A percentile compares a stretch with the other conserved stretches of the same genome.
phyloP scores from a whole-genome alignment of 37 sponge, comb jelly and placozoan species.

The Theonella swinhoei region DNA sequence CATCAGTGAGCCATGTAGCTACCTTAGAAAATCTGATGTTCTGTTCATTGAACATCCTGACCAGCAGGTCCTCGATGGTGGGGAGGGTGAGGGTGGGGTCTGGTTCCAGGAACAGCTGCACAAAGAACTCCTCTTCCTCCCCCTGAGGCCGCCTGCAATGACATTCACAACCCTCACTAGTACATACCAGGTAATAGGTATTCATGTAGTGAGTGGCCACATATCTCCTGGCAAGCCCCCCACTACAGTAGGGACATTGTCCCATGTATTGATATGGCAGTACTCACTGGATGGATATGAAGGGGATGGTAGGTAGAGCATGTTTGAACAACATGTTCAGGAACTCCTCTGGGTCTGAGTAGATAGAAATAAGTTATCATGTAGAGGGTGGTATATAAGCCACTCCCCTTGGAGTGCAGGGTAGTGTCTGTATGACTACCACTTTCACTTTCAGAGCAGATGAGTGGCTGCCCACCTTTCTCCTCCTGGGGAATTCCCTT shows the following conservation, averaged over 20 bases:
- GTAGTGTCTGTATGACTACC: too few relatives aligned
- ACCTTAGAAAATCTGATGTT: constrained; percentile 63
- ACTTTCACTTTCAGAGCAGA: too few relatives aligned
- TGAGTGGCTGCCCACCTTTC: too few relatives aligned
- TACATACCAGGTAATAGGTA: too few relatives aligned
- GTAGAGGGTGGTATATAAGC: neutral
- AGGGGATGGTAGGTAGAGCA: constrained; percentile 2
- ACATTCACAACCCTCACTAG: neutral
- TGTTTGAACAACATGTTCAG: constrained; percentile 89
- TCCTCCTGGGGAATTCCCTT: constrained; percentile 70
- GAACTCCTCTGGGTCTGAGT: constrained; percentile 96
- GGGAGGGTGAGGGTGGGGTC: constrained; percentile 19
- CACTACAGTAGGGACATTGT: neutral
- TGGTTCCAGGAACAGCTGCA: constrained; percentile 68
- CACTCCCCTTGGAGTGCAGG: too few relatives aligned
- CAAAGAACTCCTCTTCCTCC: constrained; percentile 58
- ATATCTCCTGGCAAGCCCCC: too few relatives aligned
- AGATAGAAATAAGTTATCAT: neutral
- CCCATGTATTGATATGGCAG: too few relatives aligned
- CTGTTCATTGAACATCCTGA: constrained; percentile 48
- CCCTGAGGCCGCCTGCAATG: constrained; percentile 57
- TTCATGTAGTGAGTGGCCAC: too few relatives aligned
- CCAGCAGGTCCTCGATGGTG: constrained; percentile 27
- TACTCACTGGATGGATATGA: neutral
- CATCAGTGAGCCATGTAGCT: neutral